Evolutionary conservation across 1,140 invertebrate genomes (phyloP).

Genomic region (Pogonomyrmex californicus): DNA sequence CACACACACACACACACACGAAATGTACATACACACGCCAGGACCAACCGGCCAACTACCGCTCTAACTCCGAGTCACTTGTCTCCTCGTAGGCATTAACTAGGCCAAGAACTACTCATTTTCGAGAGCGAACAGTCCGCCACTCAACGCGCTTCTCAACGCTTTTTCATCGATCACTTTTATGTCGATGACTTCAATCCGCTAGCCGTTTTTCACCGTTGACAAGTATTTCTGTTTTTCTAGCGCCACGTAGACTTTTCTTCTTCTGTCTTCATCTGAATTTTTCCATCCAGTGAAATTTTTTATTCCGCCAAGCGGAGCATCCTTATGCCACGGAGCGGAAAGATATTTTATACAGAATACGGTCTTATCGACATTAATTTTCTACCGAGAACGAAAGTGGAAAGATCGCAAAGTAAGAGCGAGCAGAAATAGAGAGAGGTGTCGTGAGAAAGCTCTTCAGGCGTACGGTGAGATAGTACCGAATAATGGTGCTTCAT

Average conservation of each 20-base stretch:
- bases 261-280: neutral
- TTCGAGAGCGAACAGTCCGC: conserved; percentile 63
- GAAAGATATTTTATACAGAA: neutral
- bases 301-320: neutral
- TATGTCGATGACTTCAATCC: neutral
- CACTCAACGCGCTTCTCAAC: neutral
- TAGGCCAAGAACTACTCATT: conserved; percentile 79
- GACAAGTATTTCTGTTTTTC: neutral
- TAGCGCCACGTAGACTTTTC: neutral
- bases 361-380: neutral
- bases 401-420: conserved; percentile 11
- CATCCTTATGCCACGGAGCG: neutral
- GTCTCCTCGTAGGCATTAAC: conserved; percentile 78
- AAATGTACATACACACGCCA: conserved; percentile 18
- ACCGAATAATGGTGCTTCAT: conserved; percentile 71
- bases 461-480: conserved; percentile 47
- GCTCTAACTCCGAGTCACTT: conserved; percentile 68
- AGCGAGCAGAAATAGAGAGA: conserved; percentile 53
- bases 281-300: neutral
- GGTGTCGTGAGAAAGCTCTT: conserved; percentile 9
- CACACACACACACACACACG: neutral
- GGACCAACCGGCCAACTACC: conserved; percentile 40
- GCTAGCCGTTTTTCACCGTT: neutral
- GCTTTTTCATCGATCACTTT: conserved; percentile 18
- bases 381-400: conserved; percentile 24